Base-by-base conservation (phyloP, 1,140 invertebrate genomes). In the Leptinotarsa lineolata region DNA sequence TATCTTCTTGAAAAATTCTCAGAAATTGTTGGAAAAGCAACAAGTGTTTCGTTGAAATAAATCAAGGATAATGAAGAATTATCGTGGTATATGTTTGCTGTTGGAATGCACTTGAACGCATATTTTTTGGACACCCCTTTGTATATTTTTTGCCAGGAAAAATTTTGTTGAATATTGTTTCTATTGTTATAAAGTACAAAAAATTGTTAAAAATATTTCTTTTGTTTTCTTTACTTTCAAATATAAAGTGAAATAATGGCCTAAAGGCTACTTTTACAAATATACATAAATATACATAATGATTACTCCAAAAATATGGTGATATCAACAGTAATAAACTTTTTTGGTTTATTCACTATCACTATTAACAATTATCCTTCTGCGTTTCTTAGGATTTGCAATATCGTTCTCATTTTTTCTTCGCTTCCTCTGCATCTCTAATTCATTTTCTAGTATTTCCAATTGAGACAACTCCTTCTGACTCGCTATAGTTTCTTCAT, bases 401-500 rank as follows among this genome's bases (percentile, higher is more conserved):
- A 72, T 60, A 30, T 68, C 63, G 15, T 71, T 24, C 2, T 59
- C 61, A 61, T 67, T 75, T 70, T 77, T 79, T 60, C 76, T 73
- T 75, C 76, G 79, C 70, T 78, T 77, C 48, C 72, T 74, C 22
- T 76, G 59, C 46, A 24, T 71, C 70, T 82, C 71, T 58, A 83
- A 73, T 74, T 78, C 64, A 58, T 72, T 75, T 75, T 83, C 82
- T 45, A 81, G 70, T 64, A 81, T 61, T 60, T 80, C 79, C 72
- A 83, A 73, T 65, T 82, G 72, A 12, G 81, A 79, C 15, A 83
- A 46, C 22, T 81, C 74, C 16, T 71, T 30, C 8, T 71, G 39
- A 59, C 64, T 22, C 4, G 67, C 65, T 18, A 64, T 44, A 15
- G 76, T 75, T 21, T 78, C 74, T 21, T 82, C 81, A 46, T 79